Conservation (phyloP, 2,888 invertebrate genomes). For the Protophormia terraenovae region DNA sequence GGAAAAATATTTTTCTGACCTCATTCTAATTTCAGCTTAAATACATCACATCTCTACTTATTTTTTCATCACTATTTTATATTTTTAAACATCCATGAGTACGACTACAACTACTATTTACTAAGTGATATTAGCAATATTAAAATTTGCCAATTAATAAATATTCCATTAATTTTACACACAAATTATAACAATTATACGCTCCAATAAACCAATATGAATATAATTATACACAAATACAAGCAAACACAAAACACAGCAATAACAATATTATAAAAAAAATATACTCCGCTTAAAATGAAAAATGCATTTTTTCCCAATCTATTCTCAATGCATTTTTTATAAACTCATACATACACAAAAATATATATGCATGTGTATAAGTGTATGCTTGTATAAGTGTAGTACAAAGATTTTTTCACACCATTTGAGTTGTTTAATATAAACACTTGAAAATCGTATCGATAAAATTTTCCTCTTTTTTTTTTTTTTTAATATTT, state of each 20-base stretch:
- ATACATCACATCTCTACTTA: constrained; percentile 1
- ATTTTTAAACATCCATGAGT: not conserved
- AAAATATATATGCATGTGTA: not conserved
- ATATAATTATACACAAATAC: constrained; percentile 33
- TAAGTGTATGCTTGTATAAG: not conserved
- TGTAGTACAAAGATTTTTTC: constrained; percentile 49
- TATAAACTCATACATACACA: not conserved
- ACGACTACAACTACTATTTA: too few species aligned
- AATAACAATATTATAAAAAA: not conserved
- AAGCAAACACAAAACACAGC: not conserved
- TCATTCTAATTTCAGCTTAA: constrained; percentile 14
- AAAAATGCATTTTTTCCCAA: constrained; percentile 35
- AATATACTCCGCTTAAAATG: not conserved
- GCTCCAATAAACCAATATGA: constrained; percentile 57
- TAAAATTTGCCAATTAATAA: constrained; percentile 60
- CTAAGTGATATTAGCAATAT: constrained; percentile 37
- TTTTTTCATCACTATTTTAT: not conserved
- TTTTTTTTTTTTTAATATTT: not conserved
- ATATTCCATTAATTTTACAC: constrained; percentile 53
- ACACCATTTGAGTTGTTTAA: constrained; percentile 60
- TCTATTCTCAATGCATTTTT: constrained; percentile 18
- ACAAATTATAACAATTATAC: constrained; percentile 52
- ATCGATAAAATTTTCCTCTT: constrained; percentile 48
- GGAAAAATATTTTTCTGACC: constrained; percentile 1
- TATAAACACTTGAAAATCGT: constrained; percentile 47